Evolutionary conservation across 2,113 vertebrate species (phyloP).

Genomic region (Bungarus multicinctus): DNA sequence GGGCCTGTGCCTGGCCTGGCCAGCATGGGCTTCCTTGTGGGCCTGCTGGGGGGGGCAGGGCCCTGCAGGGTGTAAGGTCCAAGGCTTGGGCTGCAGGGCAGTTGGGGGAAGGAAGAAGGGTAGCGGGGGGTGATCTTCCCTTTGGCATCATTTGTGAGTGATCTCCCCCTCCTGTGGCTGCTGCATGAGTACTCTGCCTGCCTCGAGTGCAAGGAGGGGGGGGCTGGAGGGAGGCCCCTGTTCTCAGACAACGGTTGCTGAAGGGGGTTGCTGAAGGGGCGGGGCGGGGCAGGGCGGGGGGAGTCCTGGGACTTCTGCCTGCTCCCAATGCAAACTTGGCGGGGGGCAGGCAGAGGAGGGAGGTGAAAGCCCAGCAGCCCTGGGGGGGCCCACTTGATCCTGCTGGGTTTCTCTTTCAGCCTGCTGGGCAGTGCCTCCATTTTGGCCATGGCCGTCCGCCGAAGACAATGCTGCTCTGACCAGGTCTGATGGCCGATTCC

Average conservation of each 20-base stretch:
- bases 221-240: not conserved
- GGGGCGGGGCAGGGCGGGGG: not conserved
- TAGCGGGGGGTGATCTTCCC: too few relatives aligned
- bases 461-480: slow-evolving; percentile 22
- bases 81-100: not conserved
- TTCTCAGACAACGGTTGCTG: not conserved
- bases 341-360: not conserved
- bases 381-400: not conserved
- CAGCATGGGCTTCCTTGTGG: not conserved
- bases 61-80: not conserved
- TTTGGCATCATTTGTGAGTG: not conserved
- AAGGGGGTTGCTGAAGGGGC: not conserved
- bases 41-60: not conserved
- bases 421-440: slow-evolving; percentile 47
- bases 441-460: slow-evolving; percentile 16
- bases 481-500: not conserved
- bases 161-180: too few relatives aligned
- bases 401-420: slow-evolving; percentile 36
- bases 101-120: too few relatives aligned
- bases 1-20: too few relatives aligned
- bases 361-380: not conserved
- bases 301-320: not conserved
- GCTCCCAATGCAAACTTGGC: not conserved
- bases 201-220: not conserved
- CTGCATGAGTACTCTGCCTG: not conserved